Evolutionary conservation across 2,113 vertebrate genomes (phyloP).

Genomic region (Pycnonotus jocosus): DNA sequence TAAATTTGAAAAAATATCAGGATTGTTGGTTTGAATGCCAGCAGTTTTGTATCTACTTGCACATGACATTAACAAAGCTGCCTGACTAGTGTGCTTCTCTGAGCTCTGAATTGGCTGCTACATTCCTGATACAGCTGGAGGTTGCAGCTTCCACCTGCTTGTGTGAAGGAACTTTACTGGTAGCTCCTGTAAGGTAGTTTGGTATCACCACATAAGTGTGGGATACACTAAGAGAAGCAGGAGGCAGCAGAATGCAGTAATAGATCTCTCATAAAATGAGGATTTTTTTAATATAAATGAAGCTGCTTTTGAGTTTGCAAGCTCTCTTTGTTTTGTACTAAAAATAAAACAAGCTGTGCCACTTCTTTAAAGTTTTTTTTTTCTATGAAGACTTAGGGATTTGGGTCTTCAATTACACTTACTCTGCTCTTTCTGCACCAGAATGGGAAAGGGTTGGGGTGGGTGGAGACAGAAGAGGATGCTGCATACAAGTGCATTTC

Average conservation of each 20-base stretch:
- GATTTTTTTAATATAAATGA: not conserved
- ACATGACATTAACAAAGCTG: not conserved
- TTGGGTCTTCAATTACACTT: not conserved
- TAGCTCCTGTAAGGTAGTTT: not conserved
- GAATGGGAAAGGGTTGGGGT: not conserved
- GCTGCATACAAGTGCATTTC: not conserved
- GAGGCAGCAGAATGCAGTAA: not conserved
- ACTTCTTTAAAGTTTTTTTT: not conserved
- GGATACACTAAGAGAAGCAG: not conserved
- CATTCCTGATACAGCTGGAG: not conserved
- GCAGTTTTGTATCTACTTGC: not conserved
- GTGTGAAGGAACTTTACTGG: not conserved
- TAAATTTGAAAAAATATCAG: not conserved
- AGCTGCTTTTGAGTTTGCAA: not conserved
- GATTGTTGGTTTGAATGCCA: not conserved
- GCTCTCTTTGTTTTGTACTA: not conserved
- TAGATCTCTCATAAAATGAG: not conserved
- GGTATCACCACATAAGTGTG: not conserved
- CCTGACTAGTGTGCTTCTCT: not conserved
- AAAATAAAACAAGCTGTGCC: not conserved
- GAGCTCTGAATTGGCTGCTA: not conserved
- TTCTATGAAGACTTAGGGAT: not conserved
- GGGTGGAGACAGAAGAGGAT: not conserved
- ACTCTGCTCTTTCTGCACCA: not conserved
- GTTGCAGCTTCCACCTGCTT: not conserved